A percentile compares a stretch with the other conserved stretches of the same genome.
phyloP scores from a whole-genome alignment of 2,797 vertebrate species.

The Vespertilio murinus region DNA sequence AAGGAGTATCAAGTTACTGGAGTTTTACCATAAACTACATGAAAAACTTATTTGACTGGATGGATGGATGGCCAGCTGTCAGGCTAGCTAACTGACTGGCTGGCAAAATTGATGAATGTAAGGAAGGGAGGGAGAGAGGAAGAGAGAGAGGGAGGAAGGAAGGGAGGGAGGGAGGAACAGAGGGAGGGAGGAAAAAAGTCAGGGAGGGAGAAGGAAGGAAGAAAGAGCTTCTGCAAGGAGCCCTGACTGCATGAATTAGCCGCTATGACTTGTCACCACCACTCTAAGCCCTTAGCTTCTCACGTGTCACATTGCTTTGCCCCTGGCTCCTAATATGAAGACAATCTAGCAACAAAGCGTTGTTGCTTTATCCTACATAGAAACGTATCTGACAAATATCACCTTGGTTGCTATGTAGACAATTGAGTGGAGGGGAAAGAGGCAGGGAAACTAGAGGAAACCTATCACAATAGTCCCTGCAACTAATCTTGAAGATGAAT shows the following conservation, averaged over 20 bases:
- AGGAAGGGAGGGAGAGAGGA: background rate
- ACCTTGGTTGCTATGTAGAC: background rate
- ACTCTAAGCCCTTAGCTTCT: constrained; percentile 23
- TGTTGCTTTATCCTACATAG: constrained; percentile 25
- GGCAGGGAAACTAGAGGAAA: constrained; percentile 14
- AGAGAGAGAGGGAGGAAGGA: background rate
- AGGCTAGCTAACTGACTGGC: background rate
- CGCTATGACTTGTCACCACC: background rate
- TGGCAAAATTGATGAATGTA: background rate
- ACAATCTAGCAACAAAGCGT: background rate
- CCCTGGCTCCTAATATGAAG: constrained; percentile 20
- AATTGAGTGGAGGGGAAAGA: background rate
- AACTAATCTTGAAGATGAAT: background rate
- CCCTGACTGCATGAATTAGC: background rate
- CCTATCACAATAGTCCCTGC: background rate
- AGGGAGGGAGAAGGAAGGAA: background rate
- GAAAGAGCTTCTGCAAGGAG: background rate
- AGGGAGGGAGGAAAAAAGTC: too few relatives aligned
- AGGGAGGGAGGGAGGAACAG: too few relatives aligned
- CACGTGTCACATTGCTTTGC: background rate
- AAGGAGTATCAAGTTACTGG: background rate
- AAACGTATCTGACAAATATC: constrained; percentile 7
- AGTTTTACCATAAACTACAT: constrained; percentile 7
- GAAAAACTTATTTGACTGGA: background rate
- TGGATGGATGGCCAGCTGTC: background rate